These are phyloP conservation scores for Alligator sinensis DNA, from an alignment of 2,113 vertebrate species.

Conservation along the genomic window DNA sequence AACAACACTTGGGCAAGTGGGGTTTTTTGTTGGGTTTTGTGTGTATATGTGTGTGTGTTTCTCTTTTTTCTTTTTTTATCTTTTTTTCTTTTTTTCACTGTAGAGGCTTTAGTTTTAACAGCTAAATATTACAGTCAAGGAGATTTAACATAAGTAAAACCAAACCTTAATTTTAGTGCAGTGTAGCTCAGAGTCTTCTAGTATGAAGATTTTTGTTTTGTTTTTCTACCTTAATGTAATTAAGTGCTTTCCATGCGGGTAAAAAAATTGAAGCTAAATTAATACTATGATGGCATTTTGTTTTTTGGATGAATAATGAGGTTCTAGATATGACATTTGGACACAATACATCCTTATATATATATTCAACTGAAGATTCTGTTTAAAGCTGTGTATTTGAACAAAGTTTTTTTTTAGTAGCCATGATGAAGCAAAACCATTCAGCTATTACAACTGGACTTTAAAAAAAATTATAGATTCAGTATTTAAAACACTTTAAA, in stretches of 20 bases:
- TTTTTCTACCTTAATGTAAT: conserved; percentile 57
- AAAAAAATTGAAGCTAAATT: conserved; percentile 49
- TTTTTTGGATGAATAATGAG: conserved; percentile 15
- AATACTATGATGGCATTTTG: conserved; percentile 51
- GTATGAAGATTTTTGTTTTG: conserved; percentile 63
- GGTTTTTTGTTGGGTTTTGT: conserved; percentile 30
- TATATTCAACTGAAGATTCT: conserved; percentile 61
- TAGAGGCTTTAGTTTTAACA: conserved; percentile 77
- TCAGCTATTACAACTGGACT: conserved; percentile 60
- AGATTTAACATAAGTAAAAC: conserved; percentile 70
- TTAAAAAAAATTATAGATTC: conserved; percentile 72
- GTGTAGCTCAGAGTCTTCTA: conserved; percentile 67
- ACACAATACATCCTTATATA: conserved; percentile 51
- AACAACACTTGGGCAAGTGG: conserved; percentile 77
- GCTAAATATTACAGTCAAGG: conserved; percentile 77
- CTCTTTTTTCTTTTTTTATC: background rate
- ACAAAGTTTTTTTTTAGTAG: conserved; percentile 64
- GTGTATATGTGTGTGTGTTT: background rate
- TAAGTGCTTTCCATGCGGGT: conserved; percentile 73
- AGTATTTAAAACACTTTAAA: conserved; percentile 82
- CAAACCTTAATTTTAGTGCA: conserved; percentile 71
- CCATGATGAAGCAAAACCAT: conserved; percentile 56
- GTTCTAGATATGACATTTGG: conserved; percentile 37
- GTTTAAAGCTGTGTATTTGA: conserved; percentile 54
- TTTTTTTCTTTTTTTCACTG: conserved; percentile 58